Base-by-base conservation (phyloP, 2,888 invertebrate species). In the Noctua janthe region DNA sequence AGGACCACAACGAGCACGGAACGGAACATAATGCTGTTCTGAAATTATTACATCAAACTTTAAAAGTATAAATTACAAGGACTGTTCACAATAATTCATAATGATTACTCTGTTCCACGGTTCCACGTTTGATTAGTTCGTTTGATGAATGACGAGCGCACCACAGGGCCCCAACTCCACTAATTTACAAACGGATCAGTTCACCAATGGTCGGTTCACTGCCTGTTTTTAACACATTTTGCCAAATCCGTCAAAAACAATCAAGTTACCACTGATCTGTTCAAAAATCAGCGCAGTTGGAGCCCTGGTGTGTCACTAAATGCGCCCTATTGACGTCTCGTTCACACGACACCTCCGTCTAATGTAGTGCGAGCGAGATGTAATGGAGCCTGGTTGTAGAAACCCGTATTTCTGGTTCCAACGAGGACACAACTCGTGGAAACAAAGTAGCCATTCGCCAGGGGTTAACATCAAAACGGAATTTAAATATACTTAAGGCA, bases 401-500 rank as follows among this genome's bases (percentile, higher is more conserved):
- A 35, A 20, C 6, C 13, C 35, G 20, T 20, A 66, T 39, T 35
- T 8, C 17, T 15, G 35, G 62, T 62, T n/a, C 49, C 43, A 74
- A n/a, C n/a, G 51, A 69, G 35, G 73, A 35, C 59, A 62, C 62
- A 51, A 35, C 35, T 17, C 13, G 56, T 15, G 64, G 69, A 47
- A 83, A 72, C 78, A 75, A n/a, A 72, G 39, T 49, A 39, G 7
- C 10, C 80, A 75, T 71, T 67, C 72, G 85, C 49, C 87, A 86
- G 81, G 71, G 85, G 85, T 67, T 75, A 85, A 85, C 87, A 85
- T 64, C 85, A 84, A 85, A 85, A 75, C 71, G 35, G 43, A 78
- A 81, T 51, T 13, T 20, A 87, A 78, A 62, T 2, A 59, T 66
- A 72, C 20, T 35, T 1, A 35, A 62, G 84, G 66, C 75, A 80